Base-by-base conservation (phyloP, 2,113 vertebrate genomes). In the Dicerorhinus sumatrensis region DNA sequence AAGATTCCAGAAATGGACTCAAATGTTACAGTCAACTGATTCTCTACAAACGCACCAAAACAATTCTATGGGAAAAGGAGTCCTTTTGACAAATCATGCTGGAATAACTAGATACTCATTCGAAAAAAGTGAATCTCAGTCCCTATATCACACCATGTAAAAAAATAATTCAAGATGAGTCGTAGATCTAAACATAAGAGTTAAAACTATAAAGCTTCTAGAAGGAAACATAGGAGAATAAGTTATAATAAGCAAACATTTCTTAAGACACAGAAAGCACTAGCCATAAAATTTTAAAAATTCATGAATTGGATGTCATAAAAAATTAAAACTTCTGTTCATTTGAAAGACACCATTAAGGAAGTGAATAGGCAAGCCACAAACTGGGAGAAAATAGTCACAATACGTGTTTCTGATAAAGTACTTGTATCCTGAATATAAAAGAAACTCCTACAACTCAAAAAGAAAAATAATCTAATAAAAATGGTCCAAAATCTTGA, bases 301-400 rank as follows among this genome's bases (percentile, higher is more conserved):
- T 93, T 81, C 17, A 63, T 83, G 87, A 89, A 70, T n/a, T 93
- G 54, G 48, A 84, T 58, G 5, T 27, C 48, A 86, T 81, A 70
- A 48, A 92, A 95, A 93, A 76, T 58, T 62, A 42, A 92, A 92
- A 46, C 48, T 33, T 70, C 27, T 31, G 21, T 12, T 85, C 8
- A 48, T 81, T 89, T 36, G 77, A 87, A 70, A 65, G 51, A 56
- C 6, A 76, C 14, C 23, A 69, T 51, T 77, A 93, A 90, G 60
- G 56, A 90, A 90, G 93, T 77, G 77, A 87, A 81, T 33, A 42
- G 21, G 16, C 14, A 56, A 88, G 77, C 11, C 27, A 73, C 4
- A 88, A 73, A 62, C 18, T 2, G 20, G 65, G 31, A 89, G 39
- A 95, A 97, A 92, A 87, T 42, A 88, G 39, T 84, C 25, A 21